Conservation (phyloP, 2,888 invertebrate species). For the Acanthosepion pharaonis region DNA sequence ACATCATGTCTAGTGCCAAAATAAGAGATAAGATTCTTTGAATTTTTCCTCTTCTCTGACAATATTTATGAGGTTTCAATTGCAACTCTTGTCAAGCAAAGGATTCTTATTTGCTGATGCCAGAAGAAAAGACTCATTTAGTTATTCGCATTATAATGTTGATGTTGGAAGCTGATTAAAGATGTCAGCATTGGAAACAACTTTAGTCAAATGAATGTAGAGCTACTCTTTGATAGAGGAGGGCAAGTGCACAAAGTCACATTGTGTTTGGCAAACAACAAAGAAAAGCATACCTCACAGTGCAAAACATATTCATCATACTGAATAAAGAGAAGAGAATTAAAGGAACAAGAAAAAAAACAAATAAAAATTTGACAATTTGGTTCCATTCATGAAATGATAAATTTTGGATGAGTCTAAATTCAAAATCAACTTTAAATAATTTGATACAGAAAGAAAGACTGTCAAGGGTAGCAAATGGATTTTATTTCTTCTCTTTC, state of each 20-base stretch:
- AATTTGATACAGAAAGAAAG: neutral
- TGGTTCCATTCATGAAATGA: neutral
- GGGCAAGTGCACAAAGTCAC: neutral
- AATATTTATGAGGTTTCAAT: constrained; percentile 36
- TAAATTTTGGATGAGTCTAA: neutral
- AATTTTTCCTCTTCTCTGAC: neutral
- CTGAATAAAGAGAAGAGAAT: neutral
- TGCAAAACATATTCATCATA: neutral
- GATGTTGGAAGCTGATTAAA: neutral
- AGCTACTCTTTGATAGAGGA: neutral
- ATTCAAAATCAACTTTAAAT: neutral
- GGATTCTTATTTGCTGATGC: constrained; percentile 24
- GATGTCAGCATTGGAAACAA: neutral
- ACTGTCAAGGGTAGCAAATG: neutral
- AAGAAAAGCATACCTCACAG: neutral
- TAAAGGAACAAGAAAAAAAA: neutral
- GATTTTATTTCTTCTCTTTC: neutral
- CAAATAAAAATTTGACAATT: neutral
- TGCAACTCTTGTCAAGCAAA: constrained; percentile 12
- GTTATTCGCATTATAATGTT: neutral
- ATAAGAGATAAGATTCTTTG: constrained; percentile 43
- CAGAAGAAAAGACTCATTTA: neutral
- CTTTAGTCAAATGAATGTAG: neutral
- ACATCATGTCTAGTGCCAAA: constrained; percentile 34
- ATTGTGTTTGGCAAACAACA: neutral